Percentiles rank a stretch among this genome's conserved stretches.
These are phyloP conservation scores for Ispidina lecontei DNA, from an alignment of 2,797 vertebrate species.

Conservation along the genomic window DNA sequence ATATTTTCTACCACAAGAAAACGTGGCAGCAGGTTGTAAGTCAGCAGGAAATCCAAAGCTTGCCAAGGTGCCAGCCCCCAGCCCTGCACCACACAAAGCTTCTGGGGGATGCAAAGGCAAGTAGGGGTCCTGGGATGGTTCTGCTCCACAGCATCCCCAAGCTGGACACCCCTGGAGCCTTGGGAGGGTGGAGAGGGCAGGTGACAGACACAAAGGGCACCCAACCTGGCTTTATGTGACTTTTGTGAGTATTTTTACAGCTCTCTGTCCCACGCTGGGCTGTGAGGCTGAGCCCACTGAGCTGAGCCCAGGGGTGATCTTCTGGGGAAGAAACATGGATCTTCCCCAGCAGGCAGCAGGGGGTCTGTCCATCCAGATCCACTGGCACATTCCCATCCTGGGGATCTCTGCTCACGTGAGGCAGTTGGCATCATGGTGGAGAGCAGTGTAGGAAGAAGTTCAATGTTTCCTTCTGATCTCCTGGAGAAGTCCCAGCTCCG, in stretches of 20 bases:
- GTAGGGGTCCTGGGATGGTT: fast-evolving
- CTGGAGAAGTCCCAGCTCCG: not conserved
- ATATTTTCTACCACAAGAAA: not conserved
- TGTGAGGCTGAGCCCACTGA: not conserved
- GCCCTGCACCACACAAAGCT: fast-evolving
- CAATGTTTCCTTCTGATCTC: fast-evolving
- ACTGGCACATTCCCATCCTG: fast-evolving
- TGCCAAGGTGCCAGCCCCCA: not conserved
- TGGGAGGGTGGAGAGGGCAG: fast-evolving
- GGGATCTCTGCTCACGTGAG: fast-evolving
- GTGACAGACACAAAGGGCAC: fast-evolving
- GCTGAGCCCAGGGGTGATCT: fast-evolving
- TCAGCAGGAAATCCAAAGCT: fast-evolving
- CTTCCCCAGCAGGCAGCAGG: not conserved
- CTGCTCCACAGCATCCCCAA: not conserved
- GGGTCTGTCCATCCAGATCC: not conserved
- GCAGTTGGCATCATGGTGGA: fast-evolving
- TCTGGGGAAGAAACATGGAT: fast-evolving
- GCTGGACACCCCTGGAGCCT: fast-evolving
- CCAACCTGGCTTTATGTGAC: fast-evolving
- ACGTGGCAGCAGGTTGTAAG: fast-evolving
- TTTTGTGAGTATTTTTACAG: fast-evolving
- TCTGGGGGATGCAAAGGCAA: fast-evolving
- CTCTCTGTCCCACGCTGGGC: fast-evolving
- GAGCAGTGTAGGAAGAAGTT: fast-evolving